Percentiles rank a stretch among this genome's conserved stretches.
Conservation (phyloP, 2,888 invertebrate species). For the Amblyjoppa fuscipennis region DNA sequence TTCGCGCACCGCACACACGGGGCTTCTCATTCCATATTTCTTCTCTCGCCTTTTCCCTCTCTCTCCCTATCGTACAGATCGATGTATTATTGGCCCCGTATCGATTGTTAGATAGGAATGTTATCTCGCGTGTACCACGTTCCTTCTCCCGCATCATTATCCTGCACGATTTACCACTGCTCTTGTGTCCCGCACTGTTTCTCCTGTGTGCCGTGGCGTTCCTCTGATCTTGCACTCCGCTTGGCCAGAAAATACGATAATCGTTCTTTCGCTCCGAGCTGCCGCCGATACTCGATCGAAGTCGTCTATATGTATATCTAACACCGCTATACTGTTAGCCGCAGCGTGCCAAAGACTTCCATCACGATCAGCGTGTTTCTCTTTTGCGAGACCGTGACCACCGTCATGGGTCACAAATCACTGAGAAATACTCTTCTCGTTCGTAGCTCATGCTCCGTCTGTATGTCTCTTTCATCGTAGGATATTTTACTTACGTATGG, state of each 20-base stretch:
- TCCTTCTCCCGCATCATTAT: conserved; percentile 66
- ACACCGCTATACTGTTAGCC: conserved; percentile 5
- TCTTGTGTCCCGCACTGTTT: conserved; percentile 44
- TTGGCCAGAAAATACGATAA: conserved; percentile 66
- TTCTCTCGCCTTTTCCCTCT: background rate
- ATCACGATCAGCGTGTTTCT: conserved; percentile 59
- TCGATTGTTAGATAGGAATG: conserved; percentile 69
- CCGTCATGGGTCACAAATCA: conserved; percentile 62
- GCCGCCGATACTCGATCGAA: conserved; percentile 26
- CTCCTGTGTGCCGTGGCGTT: conserved; percentile 23
- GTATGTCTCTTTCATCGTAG: background rate
- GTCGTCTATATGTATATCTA: conserved; percentile 7
- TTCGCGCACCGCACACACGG: conserved; percentile 29
- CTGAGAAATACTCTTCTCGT: conserved; percentile 56
- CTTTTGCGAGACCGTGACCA: conserved; percentile 64
- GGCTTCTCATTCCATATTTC: conserved; percentile 41
- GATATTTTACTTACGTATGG: background rate
- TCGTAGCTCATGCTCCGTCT: conserved; percentile 34
- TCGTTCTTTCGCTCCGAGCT: conserved; percentile 58
- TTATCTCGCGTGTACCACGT: conserved; percentile 61
- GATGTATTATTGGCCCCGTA: conserved; percentile 49
- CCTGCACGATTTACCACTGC: conserved; percentile 59
- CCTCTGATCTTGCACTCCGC: conserved; percentile 60
- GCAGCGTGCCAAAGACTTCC: conserved; percentile 46
- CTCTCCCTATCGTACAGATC: conserved; percentile 20